These are phyloP conservation scores for Araneus ventricosus DNA, from an alignment of 1,140 invertebrate genomes.

Conservation along the genomic window DNA sequence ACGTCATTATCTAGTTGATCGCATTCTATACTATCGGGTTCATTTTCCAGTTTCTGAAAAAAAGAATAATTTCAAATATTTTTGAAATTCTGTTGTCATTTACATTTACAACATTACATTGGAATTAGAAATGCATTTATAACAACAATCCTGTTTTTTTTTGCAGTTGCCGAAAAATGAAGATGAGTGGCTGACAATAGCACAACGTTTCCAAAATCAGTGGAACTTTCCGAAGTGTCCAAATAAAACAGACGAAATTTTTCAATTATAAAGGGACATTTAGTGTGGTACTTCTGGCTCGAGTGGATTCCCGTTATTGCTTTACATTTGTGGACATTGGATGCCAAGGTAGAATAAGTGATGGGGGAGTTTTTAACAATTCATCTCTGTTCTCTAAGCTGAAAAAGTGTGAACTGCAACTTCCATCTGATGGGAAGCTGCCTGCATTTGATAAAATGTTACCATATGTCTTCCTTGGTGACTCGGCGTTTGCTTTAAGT, in stretches of 20 bases:
- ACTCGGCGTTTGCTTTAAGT: neutral
- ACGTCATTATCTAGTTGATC: neutral
- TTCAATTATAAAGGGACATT: slow-evolving; percentile 76
- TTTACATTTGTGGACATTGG: slow-evolving; percentile 58
- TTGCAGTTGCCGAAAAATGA: neutral
- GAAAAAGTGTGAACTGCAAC: neutral
- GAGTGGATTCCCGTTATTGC: slow-evolving; percentile 76
- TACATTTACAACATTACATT: neutral
- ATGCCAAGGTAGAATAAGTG: neutral
- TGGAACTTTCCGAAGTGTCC: slow-evolving; percentile 79
- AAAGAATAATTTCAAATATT: neutral
- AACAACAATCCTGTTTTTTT: neutral
- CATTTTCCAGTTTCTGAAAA: neutral
- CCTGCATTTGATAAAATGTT: neutral
- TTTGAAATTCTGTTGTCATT: neutral
- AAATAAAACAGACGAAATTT: slow-evolving; percentile 79
- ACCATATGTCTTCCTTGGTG: neutral
- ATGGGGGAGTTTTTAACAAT: neutral
- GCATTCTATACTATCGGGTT: neutral
- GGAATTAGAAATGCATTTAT: too few relatives aligned
- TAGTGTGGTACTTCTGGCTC: slow-evolving; percentile 73
- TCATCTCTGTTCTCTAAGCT: neutral
- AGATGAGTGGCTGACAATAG: neutral
- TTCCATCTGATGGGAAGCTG: neutral
- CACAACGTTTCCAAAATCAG: neutral